phyloP scores from a whole-genome alignment of 2,888 invertebrate genomes.

The Trypoxylon attenuatum region DNA sequence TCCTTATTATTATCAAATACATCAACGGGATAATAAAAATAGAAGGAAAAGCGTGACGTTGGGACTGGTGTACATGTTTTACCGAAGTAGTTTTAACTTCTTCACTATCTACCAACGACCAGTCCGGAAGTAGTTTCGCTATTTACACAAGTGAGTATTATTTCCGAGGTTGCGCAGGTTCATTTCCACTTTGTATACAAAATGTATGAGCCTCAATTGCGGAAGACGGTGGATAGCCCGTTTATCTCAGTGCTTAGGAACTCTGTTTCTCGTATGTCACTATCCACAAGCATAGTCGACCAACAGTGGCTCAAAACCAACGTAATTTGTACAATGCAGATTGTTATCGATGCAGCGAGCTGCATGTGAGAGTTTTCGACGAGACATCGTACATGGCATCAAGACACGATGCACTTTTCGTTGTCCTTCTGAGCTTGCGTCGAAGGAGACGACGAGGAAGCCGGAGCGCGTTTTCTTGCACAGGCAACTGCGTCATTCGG shows the following conservation, averaged over 20 bases:
- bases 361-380: background rate
- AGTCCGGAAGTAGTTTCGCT: slow-evolving; percentile 44
- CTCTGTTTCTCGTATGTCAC: slow-evolving; percentile 45
- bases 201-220: slow-evolving; percentile 12
- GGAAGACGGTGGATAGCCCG: slow-evolving; percentile 8
- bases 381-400: slow-evolving; percentile 74
- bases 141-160: slow-evolving; percentile 43
- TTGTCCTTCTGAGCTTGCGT: slow-evolving; percentile 78
- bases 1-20: slow-evolving; percentile 54
- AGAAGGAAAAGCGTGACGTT: slow-evolving; percentile 38
- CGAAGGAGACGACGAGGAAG: slow-evolving; percentile 51
- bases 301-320: background rate
- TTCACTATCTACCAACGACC: slow-evolving; percentile 14
- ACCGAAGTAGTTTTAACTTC: background rate
- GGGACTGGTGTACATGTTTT: background rate
- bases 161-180: background rate
- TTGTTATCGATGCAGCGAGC: background rate
- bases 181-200: background rate
- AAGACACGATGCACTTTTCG: slow-evolving; percentile 91
- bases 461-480: slow-evolving; percentile 81
- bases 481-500: slow-evolving; percentile 93
- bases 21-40: slow-evolving; percentile 56
- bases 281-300: slow-evolving; percentile 38
- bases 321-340: background rate
- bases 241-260: slow-evolving; percentile 28